Evolutionary conservation across 64 coral and sea anemone genomes (phyloP), one percentile per base, ranked within the genome.

Genomic region (Montipora cactus): DNA sequence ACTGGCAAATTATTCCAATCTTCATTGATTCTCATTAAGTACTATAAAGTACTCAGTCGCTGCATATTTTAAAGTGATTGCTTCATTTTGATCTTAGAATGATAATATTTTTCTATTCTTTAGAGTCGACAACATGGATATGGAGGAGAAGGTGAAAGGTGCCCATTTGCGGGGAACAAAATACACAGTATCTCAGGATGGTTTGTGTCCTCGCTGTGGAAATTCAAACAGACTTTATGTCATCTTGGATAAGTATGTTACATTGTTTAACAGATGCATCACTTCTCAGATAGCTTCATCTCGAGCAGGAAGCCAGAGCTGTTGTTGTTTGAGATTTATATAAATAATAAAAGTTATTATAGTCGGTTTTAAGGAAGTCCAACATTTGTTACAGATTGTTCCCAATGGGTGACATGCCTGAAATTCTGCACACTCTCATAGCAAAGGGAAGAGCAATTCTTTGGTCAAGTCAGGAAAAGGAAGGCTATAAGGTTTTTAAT

Each of bases 371-470:
- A 77, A 88, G 46, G 0, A 64, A 64, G 14, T 77, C 46, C 89
- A 18, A 74, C 10, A n/a, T 64, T 28, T 81, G 47, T 73, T 86
- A 52, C 57, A 99, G 98, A 20, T 92, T 99, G 50, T 99, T 99
- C 89, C 94, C 98, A 1, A 92, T 96, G 89, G 98, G 98, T 76
- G 98, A 99, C 74, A 99, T 99, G 98, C 98, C 98, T 58, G 98
- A 99, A 87, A 89, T 99, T 20, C 79, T 99, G 21, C 81, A 96
- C 84, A 81, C 79, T 21, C 92, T 99, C 9, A 88, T 99, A 77
- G 95, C 98, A 19, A 99, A 96, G 83, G 98, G 98, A 79, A 96
- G 81, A 92, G 98, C 98, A 78, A 93, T 99, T 55, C 80, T 99
- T 5, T 99, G 98, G 98, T 99, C 98, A 23, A 99, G 98, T 93